A percentile compares a stretch with the other conserved stretches of the same genome.
These are phyloP conservation scores for Rhabdomys pumilio DNA, from an alignment of 2,797 vertebrate genomes.

Conservation along the genomic window DNA sequence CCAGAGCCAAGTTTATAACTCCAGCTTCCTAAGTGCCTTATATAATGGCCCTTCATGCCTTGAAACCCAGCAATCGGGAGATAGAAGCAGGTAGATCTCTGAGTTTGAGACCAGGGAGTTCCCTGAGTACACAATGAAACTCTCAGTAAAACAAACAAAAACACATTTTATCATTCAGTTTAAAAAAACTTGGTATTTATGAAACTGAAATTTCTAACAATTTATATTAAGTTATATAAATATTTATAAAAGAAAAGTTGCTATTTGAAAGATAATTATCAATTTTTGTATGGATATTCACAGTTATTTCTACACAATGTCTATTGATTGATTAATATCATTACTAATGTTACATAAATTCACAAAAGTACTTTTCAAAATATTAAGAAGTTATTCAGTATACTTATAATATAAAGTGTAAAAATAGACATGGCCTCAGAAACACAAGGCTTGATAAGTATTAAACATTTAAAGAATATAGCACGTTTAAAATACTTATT, in stretches of 20 bases:
- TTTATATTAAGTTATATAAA: neutral
- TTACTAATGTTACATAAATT: neutral
- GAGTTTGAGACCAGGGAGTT: neutral
- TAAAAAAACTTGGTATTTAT: neutral
- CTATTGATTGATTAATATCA: neutral
- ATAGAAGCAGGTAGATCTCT: neutral
- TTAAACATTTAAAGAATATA: neutral
- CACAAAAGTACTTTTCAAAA: neutral
- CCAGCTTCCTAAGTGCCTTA: neutral
- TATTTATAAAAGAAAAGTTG: neutral
- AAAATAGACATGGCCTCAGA: neutral
- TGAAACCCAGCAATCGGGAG: neutral
- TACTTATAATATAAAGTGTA: neutral
- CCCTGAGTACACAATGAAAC: neutral
- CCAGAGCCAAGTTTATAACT: neutral
- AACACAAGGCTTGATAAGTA: neutral
- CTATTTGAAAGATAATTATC: neutral
- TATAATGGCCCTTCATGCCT: neutral
- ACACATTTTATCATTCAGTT: neutral
- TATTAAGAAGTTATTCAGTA: neutral
- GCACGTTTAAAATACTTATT: conserved; percentile 34
- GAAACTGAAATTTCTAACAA: neutral
- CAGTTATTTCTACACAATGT: neutral
- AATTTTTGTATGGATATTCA: neutral
- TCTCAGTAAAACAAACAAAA: neutral